Percentiles rank a stretch among this genome's conserved stretches.
Conservation (phyloP, 2,113 vertebrate genomes). For the Myanophis thanlyinensis region DNA sequence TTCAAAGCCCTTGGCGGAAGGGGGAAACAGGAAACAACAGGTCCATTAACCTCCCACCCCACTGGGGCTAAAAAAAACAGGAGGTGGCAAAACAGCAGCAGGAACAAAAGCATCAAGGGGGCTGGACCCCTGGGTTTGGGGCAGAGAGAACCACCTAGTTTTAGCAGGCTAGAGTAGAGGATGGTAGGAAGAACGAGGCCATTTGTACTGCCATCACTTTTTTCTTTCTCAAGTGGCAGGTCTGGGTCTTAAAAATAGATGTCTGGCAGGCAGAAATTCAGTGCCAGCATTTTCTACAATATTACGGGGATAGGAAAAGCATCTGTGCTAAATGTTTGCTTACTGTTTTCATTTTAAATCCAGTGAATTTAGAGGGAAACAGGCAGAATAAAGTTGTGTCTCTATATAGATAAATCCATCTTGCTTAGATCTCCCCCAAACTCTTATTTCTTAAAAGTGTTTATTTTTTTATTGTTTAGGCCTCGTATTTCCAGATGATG, state of each 20-base stretch:
- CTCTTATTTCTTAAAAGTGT: not conserved
- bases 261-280: not conserved
- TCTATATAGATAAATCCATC: not conserved
- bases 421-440: not conserved
- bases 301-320: not conserved
- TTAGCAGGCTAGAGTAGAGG: not conserved
- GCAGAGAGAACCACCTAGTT: not conserved
- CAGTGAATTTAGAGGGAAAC: not conserved
- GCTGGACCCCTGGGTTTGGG: not conserved
- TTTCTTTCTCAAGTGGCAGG: not conserved
- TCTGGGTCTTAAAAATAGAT: not conserved
- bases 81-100: slow-evolving; percentile 31
- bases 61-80: slow-evolving; percentile 22
- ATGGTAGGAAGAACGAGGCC: not conserved
- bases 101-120: not conserved
- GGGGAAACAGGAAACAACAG: slow-evolving; percentile 30
- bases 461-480: not conserved
- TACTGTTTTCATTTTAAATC: not conserved
- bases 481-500: not conserved
- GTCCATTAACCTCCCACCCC: slow-evolving; percentile 18
- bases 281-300: not conserved
- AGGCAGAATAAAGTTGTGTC: not conserved
- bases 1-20: slow-evolving; percentile 12
- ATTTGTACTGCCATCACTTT: not conserved
- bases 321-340: not conserved